Evolutionary conservation across 1,140 invertebrate species (phyloP), one percentile per base, ranked within the genome.

Genomic region (Philotrypesis tridentata): DNA sequence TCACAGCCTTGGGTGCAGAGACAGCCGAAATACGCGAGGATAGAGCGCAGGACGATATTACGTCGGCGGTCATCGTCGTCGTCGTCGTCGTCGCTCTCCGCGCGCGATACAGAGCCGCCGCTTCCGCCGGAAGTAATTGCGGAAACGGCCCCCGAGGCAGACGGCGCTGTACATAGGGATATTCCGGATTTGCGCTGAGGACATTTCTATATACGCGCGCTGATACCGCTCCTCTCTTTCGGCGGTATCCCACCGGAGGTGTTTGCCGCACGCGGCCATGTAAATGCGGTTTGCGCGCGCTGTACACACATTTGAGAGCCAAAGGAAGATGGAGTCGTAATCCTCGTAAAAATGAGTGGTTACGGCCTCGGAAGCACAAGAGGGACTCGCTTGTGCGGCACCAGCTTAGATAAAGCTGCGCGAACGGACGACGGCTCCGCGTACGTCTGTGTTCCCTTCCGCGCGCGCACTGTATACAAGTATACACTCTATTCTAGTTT

Each of bases 51-150:
- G 55, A 7, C 14, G 21, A 43, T 43, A 65, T 63, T 73, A 79
- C 48, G 67, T 71, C n/a, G 65, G 6, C 23, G 37, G 37, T 40
- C 37, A 12, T 9, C 37, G 5, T 43, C 40, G 40, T 43, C 40
- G 40, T 43, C 14, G 40, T 43, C 40, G 40, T 14, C 14, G 14
- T 43, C 37, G n/a, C n/a, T n/a, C n/a, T n/a, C 33, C 9, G 33
- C 9, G 33, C n/a, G 37, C 63, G 65, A 68, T 68, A 68, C n/a
- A 29, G 48, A 55, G 63, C 33, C 25, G 48, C 31, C 33, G 76
- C 7, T 23, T 63, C 48, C 27, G 48, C 27, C 77, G 77, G 68
- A 79, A 71, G 77, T 79, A 70, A 79, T 79, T 71, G 77, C 77
- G 77, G 67, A 79, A 79, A 79, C 68, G 55, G 37, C 70, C 55